A percentile compares a stretch with the other conserved stretches of the same genome.
phyloP scores from a whole-genome alignment of 37 sponge, comb jelly and placozoan genomes.

The Amphimedon queenslandica region DNA sequence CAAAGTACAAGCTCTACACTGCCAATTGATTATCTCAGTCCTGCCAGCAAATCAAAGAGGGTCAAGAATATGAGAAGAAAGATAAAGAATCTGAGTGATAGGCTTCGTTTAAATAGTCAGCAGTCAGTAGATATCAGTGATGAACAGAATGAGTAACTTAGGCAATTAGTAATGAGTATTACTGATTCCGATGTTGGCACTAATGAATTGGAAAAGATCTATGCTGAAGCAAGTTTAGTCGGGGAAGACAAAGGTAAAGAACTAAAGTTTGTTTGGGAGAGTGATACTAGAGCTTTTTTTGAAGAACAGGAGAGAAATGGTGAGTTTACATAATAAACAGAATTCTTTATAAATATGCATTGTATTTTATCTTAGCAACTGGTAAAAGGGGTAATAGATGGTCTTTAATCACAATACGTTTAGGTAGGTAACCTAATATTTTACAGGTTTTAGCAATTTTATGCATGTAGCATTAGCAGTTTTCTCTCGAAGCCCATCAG shows the following conservation, averaged over 20 bases:
- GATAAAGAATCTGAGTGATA: too few relatives aligned
- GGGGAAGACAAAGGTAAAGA: background rate
- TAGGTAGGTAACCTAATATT: background rate
- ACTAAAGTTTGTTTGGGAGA: background rate
- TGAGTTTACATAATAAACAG: background rate
- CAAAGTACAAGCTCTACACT: too few relatives aligned
- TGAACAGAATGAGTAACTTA: too few relatives aligned
- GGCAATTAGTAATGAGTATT: too few relatives aligned
- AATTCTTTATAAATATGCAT: background rate
- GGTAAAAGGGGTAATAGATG: conserved; percentile 17
- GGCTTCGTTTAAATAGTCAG: too few relatives aligned
- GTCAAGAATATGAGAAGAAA: too few relatives aligned
- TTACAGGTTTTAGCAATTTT: background rate
- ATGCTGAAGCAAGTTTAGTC: too few relatives aligned
- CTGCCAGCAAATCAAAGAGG: background rate
- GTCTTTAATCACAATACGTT: conserved; percentile 2
- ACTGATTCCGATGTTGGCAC: too few relatives aligned
- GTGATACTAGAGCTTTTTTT: background rate
- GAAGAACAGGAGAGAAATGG: conserved; percentile 13
- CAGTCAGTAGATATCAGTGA: too few relatives aligned
- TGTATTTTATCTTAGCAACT: background rate
- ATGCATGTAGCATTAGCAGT: conserved; percentile 16
- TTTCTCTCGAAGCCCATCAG: conserved; percentile 15
- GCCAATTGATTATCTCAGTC: too few relatives aligned
- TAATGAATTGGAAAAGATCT: too few relatives aligned